Base-by-base conservation (phyloP, 2,113 vertebrate species). In the Chrysochloris asiatica region DNA sequence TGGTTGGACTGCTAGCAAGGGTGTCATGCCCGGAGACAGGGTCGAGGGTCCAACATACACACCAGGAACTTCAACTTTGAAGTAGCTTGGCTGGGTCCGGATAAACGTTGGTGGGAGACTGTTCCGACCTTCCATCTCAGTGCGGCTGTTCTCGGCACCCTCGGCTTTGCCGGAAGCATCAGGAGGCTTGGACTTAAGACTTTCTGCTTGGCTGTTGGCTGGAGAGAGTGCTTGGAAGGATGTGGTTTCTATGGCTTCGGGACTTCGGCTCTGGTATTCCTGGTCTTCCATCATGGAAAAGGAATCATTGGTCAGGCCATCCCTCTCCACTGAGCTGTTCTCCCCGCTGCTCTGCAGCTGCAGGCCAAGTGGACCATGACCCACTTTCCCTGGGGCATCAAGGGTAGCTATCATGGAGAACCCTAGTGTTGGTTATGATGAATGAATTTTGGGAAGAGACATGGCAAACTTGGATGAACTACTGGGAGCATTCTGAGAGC, bases 41-140 rank as follows among this genome's bases (percentile, higher is more conserved):
- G n/a, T n/a, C n/a, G n/a, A n/a, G n/a, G n/a, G n/a, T n/a, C n/a
- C n/a, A n/a, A n/a, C 96, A 97, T 99, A 99, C 56, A 97, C 93
- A 0, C 98, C 96, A 65, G 99, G 98, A 97, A 99, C 98, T 97
- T 99, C 99, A 88, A 99, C 97, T 93, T 99, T 99, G 47, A 99
- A 98, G 43, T 99, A 98, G 93, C 98, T 97, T 2, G 99, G 98
- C 0, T 98, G 98, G 4, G 98, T 95, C 95, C 99, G 98, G 94
- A 99, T 98, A 90, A 99, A 98, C 0, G 97, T 97, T 6, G n/a
- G n/a, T n/a, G 98, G 94, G 86, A 99, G 94, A 16, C 97, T 97
- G 93, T 95, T 97, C 0, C 98, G 97, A n/a, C 98, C 98, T 97
- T 99, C 99, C 21, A 94, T 84, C 72, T 99, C 98, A 19, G 95